Percentiles rank a stretch among this genome's conserved stretches.
These are phyloP conservation scores for Drosophila malerkotliana DNA, from an alignment of 1,140 invertebrate species.

Conservation along the genomic window DNA sequence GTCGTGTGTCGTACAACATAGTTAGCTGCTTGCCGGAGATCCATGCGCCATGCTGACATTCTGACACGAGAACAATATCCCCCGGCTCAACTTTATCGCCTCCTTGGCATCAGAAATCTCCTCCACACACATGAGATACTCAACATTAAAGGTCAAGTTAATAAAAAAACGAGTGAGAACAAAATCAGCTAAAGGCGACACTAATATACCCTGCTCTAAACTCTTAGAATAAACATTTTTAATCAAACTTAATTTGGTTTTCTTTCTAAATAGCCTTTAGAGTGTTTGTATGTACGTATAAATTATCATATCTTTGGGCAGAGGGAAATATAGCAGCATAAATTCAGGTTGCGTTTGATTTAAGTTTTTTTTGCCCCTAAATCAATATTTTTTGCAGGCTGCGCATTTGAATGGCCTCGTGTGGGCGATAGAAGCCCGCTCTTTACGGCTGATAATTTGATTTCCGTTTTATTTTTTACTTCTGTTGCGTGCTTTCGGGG, in stretches of 20 bases:
- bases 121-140: constrained; percentile 4
- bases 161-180: constrained; percentile 33
- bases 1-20: constrained; percentile 42
- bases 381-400: constrained; percentile 23
- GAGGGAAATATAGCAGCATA: constrained; percentile 47
- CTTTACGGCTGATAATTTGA: constrained; percentile 58
- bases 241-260: neutral
- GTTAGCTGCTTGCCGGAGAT: constrained; percentile 28
- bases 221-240: neutral
- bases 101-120: constrained; percentile 12
- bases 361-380: neutral
- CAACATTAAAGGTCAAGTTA: constrained; percentile 54
- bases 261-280: neutral
- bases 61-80: constrained; percentile 44
- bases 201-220: neutral
- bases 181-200: neutral
- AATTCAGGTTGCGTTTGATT: constrained; percentile 29
- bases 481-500: constrained; percentile 15
- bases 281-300: no score
- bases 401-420: constrained; percentile 15
- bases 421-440: constrained; percentile 29
- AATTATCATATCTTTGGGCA: neutral
- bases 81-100: constrained; percentile 48
- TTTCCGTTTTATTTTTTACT: constrained; percentile 38
- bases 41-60: constrained; percentile 43